Base-by-base conservation (phyloP, 1,140 invertebrate species). In the Apis dorsata region DNA sequence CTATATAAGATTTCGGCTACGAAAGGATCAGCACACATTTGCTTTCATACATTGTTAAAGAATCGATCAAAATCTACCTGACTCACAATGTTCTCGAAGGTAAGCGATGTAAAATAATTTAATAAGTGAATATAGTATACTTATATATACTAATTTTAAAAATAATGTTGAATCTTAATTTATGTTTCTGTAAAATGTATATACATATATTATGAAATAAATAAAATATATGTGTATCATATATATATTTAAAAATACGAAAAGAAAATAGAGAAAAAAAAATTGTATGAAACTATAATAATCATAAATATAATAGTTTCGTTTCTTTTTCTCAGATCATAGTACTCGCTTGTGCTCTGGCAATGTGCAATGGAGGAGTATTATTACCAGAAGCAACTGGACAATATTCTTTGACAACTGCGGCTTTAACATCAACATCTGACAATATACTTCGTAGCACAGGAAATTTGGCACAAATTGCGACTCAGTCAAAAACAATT, bases 381-480 rank as follows among this genome's bases (percentile, higher is more conserved):
- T 71, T 93, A 44, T 84, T 79, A 44, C 72, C 72, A n/a, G 82
- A 85, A 51, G 86, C 92, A 10, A 86, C 86, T 8, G 60, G 65
- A 24, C 75, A 79, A 24, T 89, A 85, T 68, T 83, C 86, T 55
- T 51, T 79, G 55, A 85, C 85, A 15, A 92, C 94, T n/a, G 94
- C 95, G 5, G 94, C 96, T 0, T 90, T 96, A 59, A 95, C 95
- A 51, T 94, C 95, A 0, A 95, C 95, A 77, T 95, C 95, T 10
- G 94, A 95, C 69, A 96, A 96, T 90, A 96, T 95, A 65, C 90
- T 95, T 44, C 92, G 96, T 49, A 95, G 95, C 82, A 94, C 94
- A 0, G 96, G 95, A 77, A 96, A 96, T 90, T 91, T 96, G 44
- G 95, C 95, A 28, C 93, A 95, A 91, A 94, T 96, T 34, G 95